Conservation (phyloP, 2,888 invertebrate genomes). For the Schizaphis graminum region DNA sequence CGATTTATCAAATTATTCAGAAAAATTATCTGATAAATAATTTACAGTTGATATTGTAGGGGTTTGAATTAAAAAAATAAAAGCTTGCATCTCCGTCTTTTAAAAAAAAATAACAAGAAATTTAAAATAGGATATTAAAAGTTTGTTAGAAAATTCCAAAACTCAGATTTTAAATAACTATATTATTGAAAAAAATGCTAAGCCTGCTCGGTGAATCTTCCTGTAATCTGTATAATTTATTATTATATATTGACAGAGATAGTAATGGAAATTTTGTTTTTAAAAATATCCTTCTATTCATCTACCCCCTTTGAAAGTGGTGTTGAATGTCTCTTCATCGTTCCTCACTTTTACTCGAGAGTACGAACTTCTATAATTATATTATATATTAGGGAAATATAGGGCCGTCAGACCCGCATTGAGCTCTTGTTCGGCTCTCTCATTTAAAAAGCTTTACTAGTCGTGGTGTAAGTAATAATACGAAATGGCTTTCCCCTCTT, state of each 20-base stretch:
- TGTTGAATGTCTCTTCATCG: not conserved
- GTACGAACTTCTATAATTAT: not conserved
- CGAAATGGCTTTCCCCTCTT: not conserved
- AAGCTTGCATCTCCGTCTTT: too few relatives aligned
- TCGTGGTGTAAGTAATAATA: conserved; percentile 41
- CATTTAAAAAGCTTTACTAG: not conserved
- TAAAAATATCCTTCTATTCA: not conserved
- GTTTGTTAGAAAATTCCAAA: too few relatives aligned
- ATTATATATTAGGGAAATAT: not conserved
- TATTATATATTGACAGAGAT: not conserved
- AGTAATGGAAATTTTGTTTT: not conserved
- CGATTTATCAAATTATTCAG: too few relatives aligned
- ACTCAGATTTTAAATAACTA: too few relatives aligned
- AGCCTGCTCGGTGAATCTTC: too few relatives aligned
- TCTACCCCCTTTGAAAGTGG: not conserved
- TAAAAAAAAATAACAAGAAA: too few relatives aligned
- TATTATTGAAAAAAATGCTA: too few relatives aligned
- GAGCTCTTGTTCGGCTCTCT: not conserved
- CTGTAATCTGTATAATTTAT: too few relatives aligned
- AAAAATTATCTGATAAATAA: too few relatives aligned
- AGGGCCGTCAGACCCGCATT: not conserved
- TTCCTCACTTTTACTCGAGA: not conserved
- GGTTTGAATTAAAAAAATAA: too few relatives aligned
- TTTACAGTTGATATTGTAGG: too few relatives aligned
- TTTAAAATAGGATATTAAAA: too few relatives aligned